Percentiles rank a stretch among this genome's conserved stretches.
Evolutionary conservation across 2,888 invertebrate genomes (phyloP).

Genomic region (Erebia palarica): DNA sequence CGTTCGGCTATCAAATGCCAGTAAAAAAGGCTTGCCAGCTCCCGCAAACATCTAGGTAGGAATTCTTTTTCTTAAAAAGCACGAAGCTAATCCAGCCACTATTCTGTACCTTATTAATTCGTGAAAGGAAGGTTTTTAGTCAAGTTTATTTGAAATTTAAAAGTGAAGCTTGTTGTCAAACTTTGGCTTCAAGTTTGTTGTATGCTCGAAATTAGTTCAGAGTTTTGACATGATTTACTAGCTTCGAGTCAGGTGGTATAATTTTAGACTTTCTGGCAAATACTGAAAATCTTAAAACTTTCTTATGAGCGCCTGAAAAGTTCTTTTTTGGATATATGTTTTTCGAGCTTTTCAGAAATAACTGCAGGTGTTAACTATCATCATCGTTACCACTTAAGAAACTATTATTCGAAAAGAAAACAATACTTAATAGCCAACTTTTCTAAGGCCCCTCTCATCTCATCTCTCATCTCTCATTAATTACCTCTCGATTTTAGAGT

Average conservation of each 20-base stretch:
- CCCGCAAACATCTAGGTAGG: not conserved
- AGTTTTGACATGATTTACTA: not conserved
- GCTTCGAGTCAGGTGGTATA: not conserved
- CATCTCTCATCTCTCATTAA: too few species aligned
- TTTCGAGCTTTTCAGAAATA: too few species aligned
- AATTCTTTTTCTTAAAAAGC: not conserved
- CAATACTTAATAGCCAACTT: too few species aligned
- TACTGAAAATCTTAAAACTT: too few species aligned
- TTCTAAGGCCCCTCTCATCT: too few species aligned
- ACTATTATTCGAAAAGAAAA: too few species aligned
- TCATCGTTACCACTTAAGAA: too few species aligned
- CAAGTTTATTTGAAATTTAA: slow-evolving; percentile 14
- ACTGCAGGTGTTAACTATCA: too few species aligned
- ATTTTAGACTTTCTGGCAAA: not conserved
- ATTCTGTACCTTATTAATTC: slow-evolving; percentile 10
- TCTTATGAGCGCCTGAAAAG: too few species aligned
- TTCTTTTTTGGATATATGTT: too few species aligned
- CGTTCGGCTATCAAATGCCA: not conserved
- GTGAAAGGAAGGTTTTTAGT: slow-evolving; percentile 8
- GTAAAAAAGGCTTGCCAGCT: not conserved
- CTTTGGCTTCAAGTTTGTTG: slow-evolving; percentile 5
- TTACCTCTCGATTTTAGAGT: too few species aligned
- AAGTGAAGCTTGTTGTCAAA: slow-evolving; percentile 20
- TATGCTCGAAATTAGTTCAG: slow-evolving; percentile 10
- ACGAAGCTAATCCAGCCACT: not conserved